Evolutionary conservation across 2,888 invertebrate species (phyloP), one percentile per base, ranked within the genome.

Genomic region (Odontothrips loti): DNA sequence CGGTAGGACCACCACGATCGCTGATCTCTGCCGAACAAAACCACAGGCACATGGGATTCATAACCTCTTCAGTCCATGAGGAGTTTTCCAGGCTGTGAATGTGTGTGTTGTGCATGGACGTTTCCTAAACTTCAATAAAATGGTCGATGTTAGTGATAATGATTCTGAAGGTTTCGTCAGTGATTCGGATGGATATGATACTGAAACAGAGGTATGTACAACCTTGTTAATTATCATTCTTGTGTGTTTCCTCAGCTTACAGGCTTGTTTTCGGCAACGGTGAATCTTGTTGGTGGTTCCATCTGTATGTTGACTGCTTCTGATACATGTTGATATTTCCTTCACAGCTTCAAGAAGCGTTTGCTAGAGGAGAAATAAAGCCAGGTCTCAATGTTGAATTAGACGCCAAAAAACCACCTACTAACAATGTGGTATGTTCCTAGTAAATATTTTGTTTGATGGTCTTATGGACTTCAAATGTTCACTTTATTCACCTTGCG

Each of bases 281-380:
- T 6, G 34, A 6, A 4, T 43, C 34, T 43, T 43, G 34, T 43
- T 43, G 34, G 34, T 43, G 34, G 34, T 6, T 6, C 34, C 34
- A 43, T 43, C 34, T 43, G 2, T 43, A 6, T 43, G 34, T 43
- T 43, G 34, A 58, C 10, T 15, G 6, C 58, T 0, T 58, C 2
- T 58, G 17, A 58, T 58, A 20, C 17, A 15, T 12, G 15, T 58
- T 8, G 79, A 48, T 68, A 68, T n/a, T 23, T 83, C 79, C 84
- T 80, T 88, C 88, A 81, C 86, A 97, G 96, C 88, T 98, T 81
- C 97, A 96, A 92, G 93, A 94, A 86, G 97, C 97, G 0, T 96
- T 96, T 87, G 93, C 93, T 0, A 91, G 93, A 85, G 97, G 97
- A 0, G 89, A 93, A 81, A 86, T 98, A 0, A 95, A 97, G 86